Base-by-base conservation (phyloP, 1,140 invertebrate species). In the Yoshiicerus persimilis region DNA sequence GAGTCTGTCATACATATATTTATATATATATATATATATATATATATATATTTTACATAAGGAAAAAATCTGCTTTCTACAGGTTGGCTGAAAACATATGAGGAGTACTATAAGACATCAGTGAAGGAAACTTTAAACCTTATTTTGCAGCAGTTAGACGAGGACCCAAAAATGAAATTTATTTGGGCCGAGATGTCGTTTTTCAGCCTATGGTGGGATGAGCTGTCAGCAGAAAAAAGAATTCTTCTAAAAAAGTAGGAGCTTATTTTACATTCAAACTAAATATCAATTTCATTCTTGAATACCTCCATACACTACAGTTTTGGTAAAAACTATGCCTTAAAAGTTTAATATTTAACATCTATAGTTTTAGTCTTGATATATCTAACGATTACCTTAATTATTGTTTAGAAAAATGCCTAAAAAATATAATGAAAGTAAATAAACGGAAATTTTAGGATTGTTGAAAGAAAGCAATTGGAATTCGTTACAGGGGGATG, bases 101-200 rank as follows among this genome's bases (percentile, higher is more conserved):
- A 99, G 89, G 96, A 97, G 77, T 99, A 99, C 92, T 99, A 97
- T 92, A 92, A 94, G 32, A 94, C 95, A 64, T 96, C 98, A 92
- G 98, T 98, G 0, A 95, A 95, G 90, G 95, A 96, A 87, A 99
- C 99, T 92, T 94, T 99, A 75, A 96, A 97, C 90, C 97, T 97
- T 92, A 97, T 99, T 94, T 93, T 98, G 16, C 93, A 94, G 0
- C 97, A 98, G 92, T 92, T 99, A 32, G 93, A 93, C 4, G 95
- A 96, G 91, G 95, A 98, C 92, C 93, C 94, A 16, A 94, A 95
- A 47, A 94, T 97, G 91, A 98, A 97, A 92, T 99, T 99, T 92
- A 99, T 99, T 90, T 99, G 98, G 97, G 98, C 98, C 0, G 98
- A 99, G 93, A 96, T 97, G 38, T 98, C 97, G 36, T 99, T 95